Evolutionary conservation across 1,140 invertebrate genomes (phyloP).

Genomic region (Drosophila baimaii): DNA sequence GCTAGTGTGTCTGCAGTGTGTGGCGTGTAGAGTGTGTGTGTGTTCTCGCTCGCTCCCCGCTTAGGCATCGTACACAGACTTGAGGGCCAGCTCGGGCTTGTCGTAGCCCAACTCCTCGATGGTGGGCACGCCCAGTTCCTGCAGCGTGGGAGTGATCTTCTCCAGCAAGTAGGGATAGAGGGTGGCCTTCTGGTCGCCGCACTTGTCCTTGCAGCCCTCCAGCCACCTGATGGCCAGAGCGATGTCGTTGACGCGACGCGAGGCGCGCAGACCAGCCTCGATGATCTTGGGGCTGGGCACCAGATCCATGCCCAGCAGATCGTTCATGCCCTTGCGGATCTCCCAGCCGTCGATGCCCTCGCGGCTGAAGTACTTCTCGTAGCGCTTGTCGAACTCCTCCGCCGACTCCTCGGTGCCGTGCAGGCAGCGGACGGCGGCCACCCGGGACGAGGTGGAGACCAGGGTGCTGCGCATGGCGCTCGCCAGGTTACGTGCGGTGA

Average conservation of each 20-base stretch:
- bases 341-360: constrained; percentile 98
- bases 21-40: constrained; percentile 41
- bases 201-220: constrained; percentile 96
- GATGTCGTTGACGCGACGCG: constrained; percentile 96
- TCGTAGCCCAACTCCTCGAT: constrained; percentile 98
- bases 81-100: constrained; percentile 96
- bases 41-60: neutral
- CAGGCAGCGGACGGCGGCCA: constrained; percentile 75
- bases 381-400: constrained; percentile 90
- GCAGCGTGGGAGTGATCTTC: constrained; percentile 96
- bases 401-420: constrained; percentile 85
- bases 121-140: constrained; percentile 96
- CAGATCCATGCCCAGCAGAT: constrained; percentile 94
- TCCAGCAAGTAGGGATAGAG: constrained; percentile 97
- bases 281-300: constrained; percentile 98
- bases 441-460: constrained; percentile 52
- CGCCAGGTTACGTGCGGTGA: constrained; percentile 83
- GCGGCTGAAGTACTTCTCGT: constrained; percentile 94
- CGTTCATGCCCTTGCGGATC: constrained; percentile 94
- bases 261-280: constrained; percentile 95
- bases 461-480: constrained; percentile 79
- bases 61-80: constrained; percentile 89
- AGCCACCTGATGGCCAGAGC: constrained; percentile 96
- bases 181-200: constrained; percentile 90
- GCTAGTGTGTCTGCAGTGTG: constrained; percentile 29